Base-by-base conservation (phyloP, 2,113 vertebrate species). In the Suncus etruscus region DNA sequence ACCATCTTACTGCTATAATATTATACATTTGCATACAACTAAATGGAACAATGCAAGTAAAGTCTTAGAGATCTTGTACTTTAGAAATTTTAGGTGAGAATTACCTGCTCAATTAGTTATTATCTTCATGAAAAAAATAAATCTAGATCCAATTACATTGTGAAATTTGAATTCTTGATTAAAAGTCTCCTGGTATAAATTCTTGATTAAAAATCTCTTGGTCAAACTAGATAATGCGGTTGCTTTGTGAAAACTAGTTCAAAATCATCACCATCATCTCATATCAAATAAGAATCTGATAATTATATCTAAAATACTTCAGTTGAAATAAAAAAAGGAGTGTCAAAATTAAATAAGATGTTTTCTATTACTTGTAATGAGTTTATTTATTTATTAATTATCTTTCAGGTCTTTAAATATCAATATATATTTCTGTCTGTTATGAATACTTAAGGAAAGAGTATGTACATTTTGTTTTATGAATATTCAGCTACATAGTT, bases 401-500 rank as follows among this genome's bases (percentile, higher is more conserved):
- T 79, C 12, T 87, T 95, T 93, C 22, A 61, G 70, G 72, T 65
- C 45, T 91, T 86, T 87, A 92, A 73, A 7, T 86, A 48, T 72
- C 27, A 81, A 10, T 54, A 79, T 45, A 83, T 82, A 75, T 66
- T 92, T 87, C 91, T 92, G 70, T 51, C n/a, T 89, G 48, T 87
- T 47, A 54, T 76, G 68, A 91, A 25, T 83, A 48, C 66, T 39
- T 90, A 95, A 89, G 31, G 54, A 87, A 88, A 92, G 63, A 84
- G 85, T 92, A 24, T 89, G 65, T 54, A 69, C 20, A 87, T 87
- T 76, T 91, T 92, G 6, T 76, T 90, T 92, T 91, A 68, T 87
- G 76, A 91, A 81, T 92, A 94, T 90, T 93, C 89, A 91, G 74
- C 45, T 79, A 25, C 73, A 6, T 77, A 76, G 51, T 91, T 89